Evolutionary conservation across 2,888 invertebrate species (phyloP).

Genomic region (Dioctria rufipes): DNA sequence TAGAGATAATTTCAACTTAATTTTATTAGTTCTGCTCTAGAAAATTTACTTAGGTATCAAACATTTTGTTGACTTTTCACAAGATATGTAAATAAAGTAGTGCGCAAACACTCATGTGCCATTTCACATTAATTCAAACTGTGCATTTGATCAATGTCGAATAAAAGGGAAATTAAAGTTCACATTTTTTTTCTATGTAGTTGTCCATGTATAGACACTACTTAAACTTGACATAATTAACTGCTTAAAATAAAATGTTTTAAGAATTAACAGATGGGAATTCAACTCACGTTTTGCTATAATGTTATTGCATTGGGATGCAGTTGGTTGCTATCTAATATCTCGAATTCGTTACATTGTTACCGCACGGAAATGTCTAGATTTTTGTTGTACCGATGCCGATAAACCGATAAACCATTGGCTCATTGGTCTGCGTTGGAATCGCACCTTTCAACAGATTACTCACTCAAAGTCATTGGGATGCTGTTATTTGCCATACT

Average conservation of each 20-base stretch:
- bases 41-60: neutral
- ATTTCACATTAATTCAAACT: neutral
- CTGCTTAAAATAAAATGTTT: neutral
- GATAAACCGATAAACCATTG: too few relatives aligned
- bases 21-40: neutral
- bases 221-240: neutral
- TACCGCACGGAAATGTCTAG: too few relatives aligned
- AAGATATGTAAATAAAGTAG: neutral
- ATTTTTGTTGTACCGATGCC: too few relatives aligned
- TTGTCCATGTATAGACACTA: neutral
- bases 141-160: constrained; percentile 5
- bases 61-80: neutral
- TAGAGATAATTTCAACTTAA: neutral
- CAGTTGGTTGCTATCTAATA: too few relatives aligned
- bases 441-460: too few relatives aligned
- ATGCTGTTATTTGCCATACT: too few relatives aligned
- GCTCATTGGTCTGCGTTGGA: too few relatives aligned
- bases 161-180: constrained; percentile 2
- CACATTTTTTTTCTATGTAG: neutral
- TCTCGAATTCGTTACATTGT: too few relatives aligned
- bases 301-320: too few relatives aligned
- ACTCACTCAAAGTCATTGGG: too few relatives aligned
- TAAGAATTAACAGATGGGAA: too few relatives aligned
- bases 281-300: too few relatives aligned
- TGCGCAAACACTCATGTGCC: neutral